Percentiles rank a stretch among this genome's conserved stretches.
phyloP scores from a whole-genome alignment of 2,797 vertebrate species.

The Sciaenops ocellatus region DNA sequence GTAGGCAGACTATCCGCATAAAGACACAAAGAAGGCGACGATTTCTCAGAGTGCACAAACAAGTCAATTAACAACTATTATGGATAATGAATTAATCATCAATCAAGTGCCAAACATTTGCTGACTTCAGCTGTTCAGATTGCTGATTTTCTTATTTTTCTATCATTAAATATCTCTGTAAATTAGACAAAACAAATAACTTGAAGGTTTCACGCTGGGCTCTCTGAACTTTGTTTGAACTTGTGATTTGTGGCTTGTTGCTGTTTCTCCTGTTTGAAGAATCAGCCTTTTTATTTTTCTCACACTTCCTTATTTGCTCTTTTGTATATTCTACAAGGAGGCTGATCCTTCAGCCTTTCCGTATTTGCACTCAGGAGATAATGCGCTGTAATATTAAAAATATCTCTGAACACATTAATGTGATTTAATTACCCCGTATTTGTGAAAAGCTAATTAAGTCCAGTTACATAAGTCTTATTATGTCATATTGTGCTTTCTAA shows the following conservation, averaged over 20 bases:
- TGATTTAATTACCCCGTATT: conserved; percentile 10
- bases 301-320: neutral
- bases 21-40: neutral
- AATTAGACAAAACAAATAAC: neutral
- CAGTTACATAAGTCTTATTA: conserved; percentile 23
- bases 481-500: conserved; percentile 16
- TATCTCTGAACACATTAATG: conserved; percentile 1
- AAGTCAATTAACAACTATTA: neutral
- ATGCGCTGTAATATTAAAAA: neutral
- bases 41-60: neutral
- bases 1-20: no score
- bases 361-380: neutral
- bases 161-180: neutral
- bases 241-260: neutral
- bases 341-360: neutral
- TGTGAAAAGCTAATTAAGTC: conserved; percentile 21
- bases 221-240: neutral
- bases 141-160: neutral
- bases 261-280: neutral
- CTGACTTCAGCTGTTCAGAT: neutral
- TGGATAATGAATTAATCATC: neutral
- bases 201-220: neutral
- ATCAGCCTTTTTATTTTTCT: neutral
- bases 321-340: neutral
- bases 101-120: neutral